phyloP scores from a whole-genome alignment of 2,113 vertebrate genomes.

The Platichthys flesus region DNA sequence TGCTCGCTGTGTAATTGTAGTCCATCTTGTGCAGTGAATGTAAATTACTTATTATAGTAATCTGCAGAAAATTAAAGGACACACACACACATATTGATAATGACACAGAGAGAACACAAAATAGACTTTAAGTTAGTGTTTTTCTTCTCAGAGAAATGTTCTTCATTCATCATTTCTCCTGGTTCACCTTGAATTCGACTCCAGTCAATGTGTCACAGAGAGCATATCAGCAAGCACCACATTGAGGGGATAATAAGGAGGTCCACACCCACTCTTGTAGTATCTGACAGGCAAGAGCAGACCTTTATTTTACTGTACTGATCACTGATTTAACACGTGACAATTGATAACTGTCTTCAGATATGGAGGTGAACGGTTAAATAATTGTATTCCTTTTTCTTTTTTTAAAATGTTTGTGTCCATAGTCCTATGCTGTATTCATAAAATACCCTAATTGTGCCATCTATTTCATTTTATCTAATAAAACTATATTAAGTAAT shows the following conservation, averaged over 20 bases:
- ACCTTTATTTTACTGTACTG: no score
- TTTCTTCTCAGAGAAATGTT: not conserved
- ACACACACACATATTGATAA: no score
- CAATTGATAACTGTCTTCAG: not conserved
- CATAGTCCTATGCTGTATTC: not conserved
- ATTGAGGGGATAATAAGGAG: slow-evolving; percentile 34
- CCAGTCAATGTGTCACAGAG: slow-evolving; percentile 24
- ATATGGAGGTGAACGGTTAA: not conserved
- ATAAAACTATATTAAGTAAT: not conserved
- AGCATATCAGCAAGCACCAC: slow-evolving; percentile 34
- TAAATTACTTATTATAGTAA: no score
- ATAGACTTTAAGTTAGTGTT: no score
- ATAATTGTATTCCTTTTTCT: not conserved
- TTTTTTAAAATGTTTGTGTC: not conserved
- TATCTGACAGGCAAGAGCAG: not conserved
- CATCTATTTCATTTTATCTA: not conserved
- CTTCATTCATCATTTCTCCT: slow-evolving; percentile 9
- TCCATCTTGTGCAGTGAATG: no score
- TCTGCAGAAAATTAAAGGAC: no score
- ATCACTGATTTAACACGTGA: not conserved
- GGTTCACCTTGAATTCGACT: slow-evolving; percentile 54
- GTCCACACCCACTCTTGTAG: slow-evolving; percentile 11
- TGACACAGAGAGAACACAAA: no score
- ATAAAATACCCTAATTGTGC: not conserved
- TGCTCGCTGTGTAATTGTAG: no score